These are phyloP conservation scores for Melinopterus prodromus DNA, from an alignment of 2,888 invertebrate species.

Conservation along the genomic window DNA sequence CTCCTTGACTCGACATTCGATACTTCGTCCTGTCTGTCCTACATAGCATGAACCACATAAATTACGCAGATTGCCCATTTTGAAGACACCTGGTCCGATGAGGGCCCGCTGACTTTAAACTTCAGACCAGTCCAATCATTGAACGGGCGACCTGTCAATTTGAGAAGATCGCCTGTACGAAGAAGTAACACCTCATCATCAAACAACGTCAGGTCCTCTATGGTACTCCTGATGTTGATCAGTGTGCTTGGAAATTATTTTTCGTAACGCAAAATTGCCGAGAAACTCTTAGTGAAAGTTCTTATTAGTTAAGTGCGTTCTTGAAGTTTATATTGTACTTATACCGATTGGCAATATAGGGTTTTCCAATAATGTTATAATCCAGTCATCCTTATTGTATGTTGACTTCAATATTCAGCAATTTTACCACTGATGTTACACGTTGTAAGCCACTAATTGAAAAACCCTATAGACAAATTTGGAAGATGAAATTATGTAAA, in stretches of 20 bases:
- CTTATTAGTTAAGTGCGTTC: no score
- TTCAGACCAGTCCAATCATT: slow-evolving; percentile 60
- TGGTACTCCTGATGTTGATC: background rate
- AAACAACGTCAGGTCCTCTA: background rate
- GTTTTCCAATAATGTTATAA: no score
- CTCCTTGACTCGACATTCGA: no score
- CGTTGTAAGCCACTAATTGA: no score
- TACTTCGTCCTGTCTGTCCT: no score
- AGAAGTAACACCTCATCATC: background rate
- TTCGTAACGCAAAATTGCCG: background rate
- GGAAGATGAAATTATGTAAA: background rate
- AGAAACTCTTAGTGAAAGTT: no score
- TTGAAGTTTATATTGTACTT: background rate
- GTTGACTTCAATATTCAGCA: no score
- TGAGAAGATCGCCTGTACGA: slow-evolving; percentile 11
- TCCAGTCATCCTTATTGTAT: no score
- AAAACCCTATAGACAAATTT: background rate
- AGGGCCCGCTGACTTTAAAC: slow-evolving; percentile 60
- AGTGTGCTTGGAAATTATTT: background rate
- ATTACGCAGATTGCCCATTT: slow-evolving; percentile 58
- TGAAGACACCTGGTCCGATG: slow-evolving; percentile 55
- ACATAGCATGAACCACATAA: no score
- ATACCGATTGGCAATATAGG: background rate
- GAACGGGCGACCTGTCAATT: slow-evolving; percentile 50
- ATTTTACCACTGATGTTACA: no score